A percentile compares a stretch with the other conserved stretches of the same genome.
phyloP scores from a whole-genome alignment of 1,140 invertebrate species.

The Andrena cerasifolii region DNA sequence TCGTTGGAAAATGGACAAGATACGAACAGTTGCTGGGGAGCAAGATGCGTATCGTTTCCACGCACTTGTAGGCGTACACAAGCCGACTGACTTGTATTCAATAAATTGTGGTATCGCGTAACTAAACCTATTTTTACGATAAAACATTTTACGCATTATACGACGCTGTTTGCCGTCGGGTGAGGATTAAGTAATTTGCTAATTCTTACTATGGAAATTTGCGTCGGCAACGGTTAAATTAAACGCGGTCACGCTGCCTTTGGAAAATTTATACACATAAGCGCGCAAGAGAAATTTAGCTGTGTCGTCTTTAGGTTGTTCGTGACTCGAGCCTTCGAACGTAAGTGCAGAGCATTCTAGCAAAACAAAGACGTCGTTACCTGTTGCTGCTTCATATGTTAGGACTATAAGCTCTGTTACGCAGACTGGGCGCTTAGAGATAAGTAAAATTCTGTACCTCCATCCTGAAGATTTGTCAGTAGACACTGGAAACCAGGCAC shows the following conservation, averaged over 20 bases:
- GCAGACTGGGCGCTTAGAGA: too few relatives aligned
- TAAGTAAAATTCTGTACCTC: slow-evolving; percentile 61
- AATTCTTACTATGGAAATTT: slow-evolving; percentile 72
- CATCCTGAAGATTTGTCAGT: slow-evolving; percentile 63
- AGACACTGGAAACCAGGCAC: slow-evolving; percentile 62
- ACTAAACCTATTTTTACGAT: slow-evolving; percentile 62
- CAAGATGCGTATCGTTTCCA: slow-evolving; percentile 44
- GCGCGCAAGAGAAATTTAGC: slow-evolving; percentile 68
- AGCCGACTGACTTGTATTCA: slow-evolving; percentile 57
- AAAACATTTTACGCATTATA: background rate
- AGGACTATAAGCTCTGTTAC: background rate
- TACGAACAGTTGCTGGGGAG: slow-evolving; percentile 65
- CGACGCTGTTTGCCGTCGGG: too few relatives aligned
- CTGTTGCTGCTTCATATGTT: background rate
- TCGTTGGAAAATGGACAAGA: slow-evolving; percentile 73
- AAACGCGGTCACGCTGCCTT: slow-evolving; percentile 71
- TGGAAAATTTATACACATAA: slow-evolving; percentile 60
- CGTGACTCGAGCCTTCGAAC: slow-evolving; percentile 66
- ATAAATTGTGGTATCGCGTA: slow-evolving; percentile 72
- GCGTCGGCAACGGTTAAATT: slow-evolving; percentile 74
- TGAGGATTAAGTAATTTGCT: background rate
- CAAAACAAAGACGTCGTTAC: background rate
- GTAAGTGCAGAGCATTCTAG: slow-evolving; percentile 70
- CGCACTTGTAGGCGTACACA: slow-evolving; percentile 69
- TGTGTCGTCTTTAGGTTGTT: slow-evolving; percentile 40